Evolutionary conservation across 2,888 invertebrate species (phyloP).

Genomic region (Dynastes maya): DNA sequence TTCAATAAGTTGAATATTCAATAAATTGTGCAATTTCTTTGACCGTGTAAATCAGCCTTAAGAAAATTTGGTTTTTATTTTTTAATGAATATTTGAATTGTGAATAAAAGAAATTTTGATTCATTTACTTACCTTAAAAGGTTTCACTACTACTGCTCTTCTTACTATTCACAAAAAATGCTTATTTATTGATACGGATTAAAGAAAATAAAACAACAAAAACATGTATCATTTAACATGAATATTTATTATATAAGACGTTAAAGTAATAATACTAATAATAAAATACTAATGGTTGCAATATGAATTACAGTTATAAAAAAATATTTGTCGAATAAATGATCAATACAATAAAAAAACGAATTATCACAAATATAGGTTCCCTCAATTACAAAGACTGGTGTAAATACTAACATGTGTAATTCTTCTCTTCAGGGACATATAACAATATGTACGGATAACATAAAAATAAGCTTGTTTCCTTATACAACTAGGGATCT

Average conservation of each 20-base stretch:
- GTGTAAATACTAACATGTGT: conserved; percentile 51
- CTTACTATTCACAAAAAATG: neutral
- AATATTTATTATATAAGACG: conserved; percentile 51
- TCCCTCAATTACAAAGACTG: conserved; percentile 56
- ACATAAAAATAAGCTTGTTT: conserved; percentile 45
- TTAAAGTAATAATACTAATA: conserved; percentile 54
- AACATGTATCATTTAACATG: conserved; percentile 34
- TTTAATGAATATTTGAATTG: no score
- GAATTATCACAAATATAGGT: conserved; percentile 58
- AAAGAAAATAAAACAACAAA: conserved; percentile 37
- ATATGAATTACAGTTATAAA: conserved; percentile 40
- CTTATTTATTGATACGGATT: no score
- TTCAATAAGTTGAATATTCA: no score
- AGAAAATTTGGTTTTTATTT: no score
- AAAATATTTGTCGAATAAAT: conserved; percentile 43
- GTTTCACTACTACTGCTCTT: no score
- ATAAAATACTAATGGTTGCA: conserved; percentile 51
- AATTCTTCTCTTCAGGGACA: neutral
- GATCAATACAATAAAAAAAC: conserved; percentile 24
- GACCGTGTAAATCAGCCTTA: no score
- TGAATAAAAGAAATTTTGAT: neutral
- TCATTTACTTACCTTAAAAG: neutral
- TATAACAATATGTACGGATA: conserved; percentile 16
- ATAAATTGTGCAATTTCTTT: no score
- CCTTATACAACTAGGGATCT: conserved; percentile 47